phyloP scores from a whole-genome alignment of 2,797 vertebrate species.

The Hydrocynus forskahlii region DNA sequence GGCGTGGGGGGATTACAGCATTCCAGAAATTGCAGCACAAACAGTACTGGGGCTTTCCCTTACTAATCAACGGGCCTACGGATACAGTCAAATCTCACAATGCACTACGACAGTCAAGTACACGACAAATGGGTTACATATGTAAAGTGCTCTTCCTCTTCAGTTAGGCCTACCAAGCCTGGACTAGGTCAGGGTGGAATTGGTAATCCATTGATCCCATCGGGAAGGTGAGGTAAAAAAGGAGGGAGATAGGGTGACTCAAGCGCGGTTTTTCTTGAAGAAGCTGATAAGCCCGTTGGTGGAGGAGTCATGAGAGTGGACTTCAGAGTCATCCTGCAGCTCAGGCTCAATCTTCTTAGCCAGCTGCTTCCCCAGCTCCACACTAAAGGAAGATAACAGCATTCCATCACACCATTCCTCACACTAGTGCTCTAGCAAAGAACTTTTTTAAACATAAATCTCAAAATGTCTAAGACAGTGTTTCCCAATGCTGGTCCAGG shows the following conservation, averaged over 20 bases:
- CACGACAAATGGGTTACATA: constrained; percentile 51
- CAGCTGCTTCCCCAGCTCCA: constrained; percentile 95
- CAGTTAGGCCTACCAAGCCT: constrained; percentile 26
- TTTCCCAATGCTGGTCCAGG: no score
- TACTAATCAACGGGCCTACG: constrained; percentile 49
- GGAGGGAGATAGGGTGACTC: constrained; percentile 56
- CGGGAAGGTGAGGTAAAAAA: constrained; percentile 2
- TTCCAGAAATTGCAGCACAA: constrained; percentile 49
- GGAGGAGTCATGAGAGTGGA: constrained; percentile 92
- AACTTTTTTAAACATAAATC: no score
- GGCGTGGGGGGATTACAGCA: constrained; percentile 42
- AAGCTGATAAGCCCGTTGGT: constrained; percentile 96
- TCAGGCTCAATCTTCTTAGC: constrained; percentile 98
- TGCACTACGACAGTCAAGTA: constrained; percentile 48
- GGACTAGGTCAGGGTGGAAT: constrained; percentile 35
- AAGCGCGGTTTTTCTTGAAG: constrained; percentile 90
- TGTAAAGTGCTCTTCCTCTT: constrained; percentile 65
- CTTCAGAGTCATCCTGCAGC: constrained; percentile 81
- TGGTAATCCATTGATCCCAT: constrained; percentile 28
- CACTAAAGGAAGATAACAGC: constrained; percentile 71
- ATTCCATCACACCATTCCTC: neutral
- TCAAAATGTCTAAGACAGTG: no score
- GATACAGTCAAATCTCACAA: constrained; percentile 53
- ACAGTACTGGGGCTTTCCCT: constrained; percentile 21
- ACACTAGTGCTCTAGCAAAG: neutral